Evolutionary conservation across 64 coral and sea anemone species (phyloP).

Genomic region (Stichodactyla mertensii): DNA sequence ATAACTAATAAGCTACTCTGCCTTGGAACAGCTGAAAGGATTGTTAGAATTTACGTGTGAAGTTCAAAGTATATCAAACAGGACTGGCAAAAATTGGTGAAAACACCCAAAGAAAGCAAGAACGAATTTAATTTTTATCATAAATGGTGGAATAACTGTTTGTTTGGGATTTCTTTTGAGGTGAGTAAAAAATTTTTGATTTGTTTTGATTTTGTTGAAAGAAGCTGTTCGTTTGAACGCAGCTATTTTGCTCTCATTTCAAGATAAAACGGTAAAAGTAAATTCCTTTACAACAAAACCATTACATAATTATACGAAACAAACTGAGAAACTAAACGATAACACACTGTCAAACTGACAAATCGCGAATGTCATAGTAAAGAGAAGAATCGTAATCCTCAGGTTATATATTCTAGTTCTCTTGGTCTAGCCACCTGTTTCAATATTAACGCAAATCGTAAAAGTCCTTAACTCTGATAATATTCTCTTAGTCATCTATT

Average conservation of each 20-base stretch:
- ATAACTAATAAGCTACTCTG: background rate
- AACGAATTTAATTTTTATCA: background rate
- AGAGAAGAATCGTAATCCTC: too few species aligned
- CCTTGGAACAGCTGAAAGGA: background rate
- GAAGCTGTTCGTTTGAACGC: background rate
- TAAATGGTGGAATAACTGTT: background rate
- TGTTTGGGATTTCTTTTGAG: background rate
- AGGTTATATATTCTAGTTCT: too few species aligned
- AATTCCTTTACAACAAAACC: background rate
- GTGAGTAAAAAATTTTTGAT: background rate
- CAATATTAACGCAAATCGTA: background rate
- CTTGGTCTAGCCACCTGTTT: too few species aligned
- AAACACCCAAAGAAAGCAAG: background rate
- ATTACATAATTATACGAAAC: too few species aligned
- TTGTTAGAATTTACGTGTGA: background rate
- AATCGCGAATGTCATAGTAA: too few species aligned
- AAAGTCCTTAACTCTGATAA: background rate
- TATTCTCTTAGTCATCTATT: background rate
- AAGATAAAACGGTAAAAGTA: background rate
- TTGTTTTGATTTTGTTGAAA: background rate
- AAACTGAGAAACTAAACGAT: too few species aligned
- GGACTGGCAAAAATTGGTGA: background rate
- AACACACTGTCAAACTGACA: too few species aligned
- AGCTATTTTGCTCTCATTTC: background rate
- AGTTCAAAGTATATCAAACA: slow-evolving; percentile 1